Evolutionary conservation across 2,797 vertebrate genomes (phyloP).

Genomic region (Triplophysa bombifrons): DNA sequence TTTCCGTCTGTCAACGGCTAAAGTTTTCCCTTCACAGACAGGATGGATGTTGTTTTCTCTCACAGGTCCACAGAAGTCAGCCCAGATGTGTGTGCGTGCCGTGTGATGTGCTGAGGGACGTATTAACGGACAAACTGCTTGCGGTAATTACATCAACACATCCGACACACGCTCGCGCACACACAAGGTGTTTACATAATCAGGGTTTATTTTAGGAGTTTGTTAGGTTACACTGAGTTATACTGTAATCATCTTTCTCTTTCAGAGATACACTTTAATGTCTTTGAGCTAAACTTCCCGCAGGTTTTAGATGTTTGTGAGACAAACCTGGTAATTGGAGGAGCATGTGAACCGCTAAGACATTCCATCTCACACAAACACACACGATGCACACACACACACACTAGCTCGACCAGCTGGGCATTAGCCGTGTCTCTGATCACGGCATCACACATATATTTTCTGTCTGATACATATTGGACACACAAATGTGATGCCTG

Average conservation of each 20-base stretch:
- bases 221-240: conserved; percentile 25
- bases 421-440: no score
- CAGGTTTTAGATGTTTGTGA: conserved; percentile 42
- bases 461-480: no score
- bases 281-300: conserved; percentile 24
- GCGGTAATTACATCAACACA: conserved; percentile 53
- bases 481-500: no score
- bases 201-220: conserved; percentile 49
- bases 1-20: background rate
- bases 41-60: background rate
- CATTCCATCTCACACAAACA: conserved; percentile 13
- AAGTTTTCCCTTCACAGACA: background rate
- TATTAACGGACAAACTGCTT: conserved; percentile 55
- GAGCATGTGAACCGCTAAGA: background rate
- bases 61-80: conserved; percentile 11
- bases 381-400: conserved; percentile 1
- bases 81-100: conserved; percentile 29
- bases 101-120: conserved; percentile 49
- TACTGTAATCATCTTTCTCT: conserved; percentile 17
- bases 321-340: conserved; percentile 45
- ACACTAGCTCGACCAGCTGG: no score
- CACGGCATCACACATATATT: no score
- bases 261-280: conserved; percentile 58
- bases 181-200: conserved; percentile 51
- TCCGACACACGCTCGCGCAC: conserved; percentile 13